These are phyloP conservation scores for Megaceryle torquata DNA, from an alignment of 2,113 vertebrate genomes.

Conservation along the genomic window DNA sequence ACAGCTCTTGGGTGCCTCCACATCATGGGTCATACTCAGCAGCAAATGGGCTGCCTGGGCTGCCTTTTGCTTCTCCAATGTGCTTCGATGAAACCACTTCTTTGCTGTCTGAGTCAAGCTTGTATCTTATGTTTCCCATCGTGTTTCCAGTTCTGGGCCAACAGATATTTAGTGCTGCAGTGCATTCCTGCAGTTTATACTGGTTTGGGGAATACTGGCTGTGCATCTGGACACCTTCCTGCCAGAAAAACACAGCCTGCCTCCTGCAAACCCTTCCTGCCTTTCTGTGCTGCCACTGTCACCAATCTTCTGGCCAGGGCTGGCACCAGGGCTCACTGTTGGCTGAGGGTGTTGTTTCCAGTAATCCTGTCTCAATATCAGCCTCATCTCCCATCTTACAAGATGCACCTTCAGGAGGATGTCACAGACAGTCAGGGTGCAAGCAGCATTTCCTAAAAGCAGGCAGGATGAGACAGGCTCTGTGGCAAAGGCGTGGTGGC, in stretches of 20 bases:
- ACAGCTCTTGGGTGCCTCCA: fast-evolving
- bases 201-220: not conserved
- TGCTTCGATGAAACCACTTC: not conserved
- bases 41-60: fast-evolving
- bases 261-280: not conserved
- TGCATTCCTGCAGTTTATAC: not conserved
- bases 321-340: fast-evolving
- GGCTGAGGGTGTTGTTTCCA: not conserved
- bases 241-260: not conserved
- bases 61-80: not conserved
- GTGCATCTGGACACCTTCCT: not conserved
- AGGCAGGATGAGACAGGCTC: not conserved
- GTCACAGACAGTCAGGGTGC: not conserved
- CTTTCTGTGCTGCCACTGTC: not conserved
- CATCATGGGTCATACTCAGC: fast-evolving
- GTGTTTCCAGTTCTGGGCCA: not conserved
- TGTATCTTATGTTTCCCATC: not conserved
- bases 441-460: not conserved
- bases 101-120: not conserved
- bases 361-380: not conserved
- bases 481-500: fast-evolving
- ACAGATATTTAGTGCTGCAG: not conserved
- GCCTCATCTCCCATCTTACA: fast-evolving
- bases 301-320: fast-evolving
- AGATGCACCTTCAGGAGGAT: not conserved